phyloP scores from a whole-genome alignment of 1,140 invertebrate genomes.

The Phocides pigmalion region DNA sequence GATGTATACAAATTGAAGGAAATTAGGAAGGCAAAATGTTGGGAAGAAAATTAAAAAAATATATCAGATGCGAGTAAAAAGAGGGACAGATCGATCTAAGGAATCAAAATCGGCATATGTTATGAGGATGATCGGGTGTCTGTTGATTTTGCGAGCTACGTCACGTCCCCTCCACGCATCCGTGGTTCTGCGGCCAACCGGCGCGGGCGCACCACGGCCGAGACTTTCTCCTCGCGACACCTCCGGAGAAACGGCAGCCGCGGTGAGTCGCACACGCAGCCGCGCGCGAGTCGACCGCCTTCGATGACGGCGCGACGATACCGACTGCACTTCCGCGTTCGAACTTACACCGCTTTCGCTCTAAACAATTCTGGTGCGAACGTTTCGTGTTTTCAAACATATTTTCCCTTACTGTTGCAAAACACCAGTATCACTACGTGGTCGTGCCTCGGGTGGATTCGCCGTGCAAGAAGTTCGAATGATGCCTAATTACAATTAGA shows the following conservation, averaged over 20 bases:
- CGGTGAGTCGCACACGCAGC: conserved; percentile 63
- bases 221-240: conserved; percentile 82
- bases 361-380: conserved; percentile 67
- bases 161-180: conserved; percentile 67
- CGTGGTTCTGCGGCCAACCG: conserved; percentile 53
- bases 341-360: conserved; percentile 66
- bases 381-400: conserved; percentile 62
- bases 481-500: conserved; percentile 61
- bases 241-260: conserved; percentile 65
- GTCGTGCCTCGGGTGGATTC: conserved; percentile 32
- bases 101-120: neutral
- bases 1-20: no score
- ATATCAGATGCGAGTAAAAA: neutral
- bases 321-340: conserved; percentile 60
- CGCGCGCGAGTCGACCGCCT: conserved; percentile 68
- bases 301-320: conserved; percentile 43
- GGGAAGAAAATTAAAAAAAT: neutral
- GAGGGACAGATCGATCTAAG: neutral
- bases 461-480: conserved; percentile 34
- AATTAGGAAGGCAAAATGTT: no score
- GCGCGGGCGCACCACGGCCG: conserved; percentile 71
- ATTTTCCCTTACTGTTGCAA: no score
- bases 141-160: conserved; percentile 61
- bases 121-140: conserved; percentile 62
- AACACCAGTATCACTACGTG: conserved; percentile 31